Base-by-base conservation (phyloP, 2,797 vertebrate species). In the Lutjanus argentimaculatus region DNA sequence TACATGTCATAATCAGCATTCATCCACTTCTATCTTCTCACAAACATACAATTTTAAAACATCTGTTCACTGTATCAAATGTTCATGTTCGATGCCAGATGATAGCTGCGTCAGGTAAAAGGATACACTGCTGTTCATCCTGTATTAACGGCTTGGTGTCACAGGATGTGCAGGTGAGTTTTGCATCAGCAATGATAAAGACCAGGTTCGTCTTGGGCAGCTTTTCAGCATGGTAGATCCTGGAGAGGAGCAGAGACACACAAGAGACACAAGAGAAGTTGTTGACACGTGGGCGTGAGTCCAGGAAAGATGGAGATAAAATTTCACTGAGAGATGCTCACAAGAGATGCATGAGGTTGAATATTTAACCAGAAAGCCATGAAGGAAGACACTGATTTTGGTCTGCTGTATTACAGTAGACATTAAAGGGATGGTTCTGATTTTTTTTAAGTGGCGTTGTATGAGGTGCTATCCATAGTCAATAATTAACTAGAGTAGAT, bases 81-180 rank as follows among this genome's bases (percentile, higher is more conserved):
- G 59, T 61, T 25, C 55, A 19, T 4, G 42, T 19, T 66, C 42
- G 48, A 9, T 21, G 75, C 79, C 72, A 74, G 79, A 79, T 21
- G 67, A 80, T 16, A 22, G 62, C 67, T 40, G 75, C n/a, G 42
- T 49, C 68, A 3, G 71, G 53, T 84, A 88, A 82, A 96, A 99
- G 97, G 98, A 99, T 99, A 99, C 98, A 99, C 57, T 94, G 96
- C 92, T 97, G 97, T 71, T 99, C 97, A 0, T 97, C 97, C 93
- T 99, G 98, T 88, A 95, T 95, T 77, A 99, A 93, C 11, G 94
- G 92, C 49, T 93, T 96, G 17, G 92, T 89, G 84, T 96, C 94
- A 85, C 97, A 98, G 36, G 94, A 93, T 7, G 88, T 90, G 91
- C 97, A 98, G 52, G 95, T 95, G 49, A 92, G 86, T 90, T 96